Conservation (phyloP, 2,888 invertebrate genomes). For the Embidobia sp. region DNA sequence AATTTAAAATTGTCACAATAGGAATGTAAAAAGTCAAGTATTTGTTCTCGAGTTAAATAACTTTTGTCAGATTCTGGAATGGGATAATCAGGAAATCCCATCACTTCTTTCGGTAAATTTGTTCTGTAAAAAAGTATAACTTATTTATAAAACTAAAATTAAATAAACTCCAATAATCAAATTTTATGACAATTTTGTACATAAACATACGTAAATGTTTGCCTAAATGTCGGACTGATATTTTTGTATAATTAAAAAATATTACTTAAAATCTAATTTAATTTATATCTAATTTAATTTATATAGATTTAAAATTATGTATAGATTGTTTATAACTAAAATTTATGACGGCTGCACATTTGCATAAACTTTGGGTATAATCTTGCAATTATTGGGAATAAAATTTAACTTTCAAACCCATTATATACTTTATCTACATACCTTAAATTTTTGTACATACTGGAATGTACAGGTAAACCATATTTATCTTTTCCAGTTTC, state of each 20-base stretch:
- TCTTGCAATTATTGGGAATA: no score
- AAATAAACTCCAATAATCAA: neutral
- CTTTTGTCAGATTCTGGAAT: constrained; percentile 88
- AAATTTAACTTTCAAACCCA: no score
- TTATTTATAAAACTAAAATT: no score
- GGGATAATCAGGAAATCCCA: constrained; percentile 94
- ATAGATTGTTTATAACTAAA: no score
- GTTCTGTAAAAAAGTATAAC: constrained; percentile 86
- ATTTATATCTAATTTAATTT: no score
- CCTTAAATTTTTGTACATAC: constrained; percentile 95
- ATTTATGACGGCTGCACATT: no score
- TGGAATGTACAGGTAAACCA: constrained; percentile 92
- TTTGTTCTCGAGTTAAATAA: constrained; percentile 88
- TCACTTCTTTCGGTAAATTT: constrained; percentile 95
- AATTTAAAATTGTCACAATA: constrained; percentile 88
- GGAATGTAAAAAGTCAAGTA: constrained; percentile 87
- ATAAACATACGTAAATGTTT: no score
- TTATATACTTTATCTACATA: constrained; percentile 80
- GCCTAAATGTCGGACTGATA: no score
- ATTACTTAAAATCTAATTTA: no score
- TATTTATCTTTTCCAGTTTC: constrained; percentile 88
- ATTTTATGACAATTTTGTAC: neutral
- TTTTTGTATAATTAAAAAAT: no score
- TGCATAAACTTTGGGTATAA: no score
- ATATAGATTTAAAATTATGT: no score